Percentiles rank a stretch among this genome's conserved stretches.
phyloP scores from a whole-genome alignment of 2,888 invertebrate genomes.

The Euplexia lucipara region DNA sequence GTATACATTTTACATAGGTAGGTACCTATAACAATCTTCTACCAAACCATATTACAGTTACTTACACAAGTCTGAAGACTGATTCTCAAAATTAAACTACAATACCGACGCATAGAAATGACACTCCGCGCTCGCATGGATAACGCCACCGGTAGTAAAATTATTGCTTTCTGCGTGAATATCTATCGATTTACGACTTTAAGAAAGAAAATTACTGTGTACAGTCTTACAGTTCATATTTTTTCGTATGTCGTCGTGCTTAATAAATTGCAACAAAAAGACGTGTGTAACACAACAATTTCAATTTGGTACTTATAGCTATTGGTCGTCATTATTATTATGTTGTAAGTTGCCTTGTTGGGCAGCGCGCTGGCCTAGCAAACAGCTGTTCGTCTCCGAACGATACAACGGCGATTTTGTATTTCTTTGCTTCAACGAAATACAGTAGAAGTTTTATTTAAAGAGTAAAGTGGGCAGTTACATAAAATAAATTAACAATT shows the following conservation, averaged over 20 bases:
- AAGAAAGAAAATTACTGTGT: background rate
- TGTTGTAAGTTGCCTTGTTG: conserved; percentile 34
- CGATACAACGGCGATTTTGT: conserved; percentile 22
- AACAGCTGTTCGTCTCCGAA: conserved; percentile 67
- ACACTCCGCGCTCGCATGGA: too few species aligned
- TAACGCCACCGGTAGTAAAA: background rate
- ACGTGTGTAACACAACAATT: conserved; percentile 26
- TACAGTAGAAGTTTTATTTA: conserved; percentile 39
- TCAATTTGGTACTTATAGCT: conserved; percentile 43
- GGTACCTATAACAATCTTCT: too few species aligned
- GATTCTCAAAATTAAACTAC: background rate
- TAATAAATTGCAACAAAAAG: background rate
- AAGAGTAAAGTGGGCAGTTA: conserved; percentile 50
- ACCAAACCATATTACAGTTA: too few species aligned
- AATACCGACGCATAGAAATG: background rate
- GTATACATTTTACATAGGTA: too few species aligned
- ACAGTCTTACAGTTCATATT: background rate
- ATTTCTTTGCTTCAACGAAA: conserved; percentile 29
- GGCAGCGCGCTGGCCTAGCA: conserved; percentile 20
- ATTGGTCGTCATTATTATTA: conserved; percentile 29
- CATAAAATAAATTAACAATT: conserved; percentile 60
- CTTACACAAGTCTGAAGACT: too few species aligned
- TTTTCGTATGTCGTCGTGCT: background rate
- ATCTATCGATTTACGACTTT: background rate
- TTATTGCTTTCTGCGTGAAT: background rate